Percentiles rank a stretch among this genome's conserved stretches.
phyloP scores from a whole-genome alignment of 1,140 invertebrate genomes.

The Papilio glaucus region DNA sequence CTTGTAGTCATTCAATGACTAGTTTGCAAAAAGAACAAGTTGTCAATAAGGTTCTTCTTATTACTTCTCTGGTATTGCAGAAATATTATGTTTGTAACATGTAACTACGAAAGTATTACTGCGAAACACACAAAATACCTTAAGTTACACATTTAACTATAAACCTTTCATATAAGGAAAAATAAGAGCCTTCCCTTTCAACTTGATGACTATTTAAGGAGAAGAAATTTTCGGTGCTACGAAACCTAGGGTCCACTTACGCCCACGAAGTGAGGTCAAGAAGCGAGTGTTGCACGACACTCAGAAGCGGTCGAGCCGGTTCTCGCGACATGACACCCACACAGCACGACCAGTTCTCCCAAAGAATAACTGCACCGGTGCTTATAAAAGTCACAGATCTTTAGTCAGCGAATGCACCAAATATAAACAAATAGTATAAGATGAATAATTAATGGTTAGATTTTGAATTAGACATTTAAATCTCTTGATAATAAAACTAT shows the following conservation, averaged over 20 bases:
- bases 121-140: no score
- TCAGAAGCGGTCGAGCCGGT: constrained; percentile 33
- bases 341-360: constrained; percentile 21
- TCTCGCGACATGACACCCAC: constrained; percentile 28
- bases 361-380: not conserved
- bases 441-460: not conserved
- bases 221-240: constrained; percentile 19
- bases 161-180: no score
- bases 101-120: no score
- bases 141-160: no score
- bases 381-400: not conserved
- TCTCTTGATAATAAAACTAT: not conserved
- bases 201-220: constrained; percentile 5
- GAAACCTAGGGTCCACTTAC: constrained; percentile 27
- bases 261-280: constrained; percentile 30
- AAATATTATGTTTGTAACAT: no score
- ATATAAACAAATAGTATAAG: constrained; percentile 12
- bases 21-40: no score
- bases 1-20: no score
- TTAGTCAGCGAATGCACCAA: not conserved
- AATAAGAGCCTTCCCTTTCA: not conserved
- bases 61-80: no score
- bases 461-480: not conserved
- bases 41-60: no score
- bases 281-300: constrained; percentile 29